These are phyloP conservation scores for Camponotus floridanus DNA, from an alignment of 1,140 invertebrate genomes.

Conservation along the genomic window DNA sequence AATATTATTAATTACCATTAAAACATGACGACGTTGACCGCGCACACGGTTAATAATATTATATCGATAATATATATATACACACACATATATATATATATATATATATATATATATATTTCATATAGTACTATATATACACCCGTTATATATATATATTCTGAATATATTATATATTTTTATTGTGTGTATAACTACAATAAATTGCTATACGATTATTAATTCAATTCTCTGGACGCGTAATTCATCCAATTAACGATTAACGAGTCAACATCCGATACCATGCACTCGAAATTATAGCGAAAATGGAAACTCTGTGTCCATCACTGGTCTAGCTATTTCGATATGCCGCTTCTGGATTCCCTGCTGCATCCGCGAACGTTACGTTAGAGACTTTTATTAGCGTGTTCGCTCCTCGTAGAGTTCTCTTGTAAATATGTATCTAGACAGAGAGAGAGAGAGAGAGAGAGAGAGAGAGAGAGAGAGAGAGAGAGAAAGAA, in stretches of 20 bases:
- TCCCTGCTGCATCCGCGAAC: conserved; percentile 25
- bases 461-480: conserved; percentile 16
- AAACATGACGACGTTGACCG: conserved; percentile 7
- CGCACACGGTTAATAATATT: conserved; percentile 30
- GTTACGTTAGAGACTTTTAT: neutral
- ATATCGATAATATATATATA: conserved; percentile 15
- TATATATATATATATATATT: conserved; percentile 16
- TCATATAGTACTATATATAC: conserved; percentile 1
- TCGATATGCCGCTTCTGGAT: conserved; percentile 21
- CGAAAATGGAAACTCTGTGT: conserved; percentile 54
- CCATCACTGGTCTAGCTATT: conserved; percentile 48
- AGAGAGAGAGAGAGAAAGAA: neutral
- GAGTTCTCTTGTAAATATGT: conserved; percentile 48
- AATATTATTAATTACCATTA: conserved; percentile 55
- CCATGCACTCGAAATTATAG: conserved; percentile 31
- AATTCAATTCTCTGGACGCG: conserved; percentile 40
- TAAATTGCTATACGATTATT: conserved; percentile 58
- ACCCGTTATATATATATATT: conserved; percentile 45
- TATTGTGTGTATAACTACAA: conserved; percentile 54
- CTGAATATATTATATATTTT: conserved; percentile 59
- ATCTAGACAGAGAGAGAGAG: neutral
- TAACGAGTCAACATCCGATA: conserved; percentile 23
- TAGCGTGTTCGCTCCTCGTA: conserved; percentile 6
- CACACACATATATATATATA: neutral
- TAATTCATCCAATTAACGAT: conserved; percentile 48